Evolutionary conservation across 2,888 invertebrate genomes (phyloP).

Genomic region (Drosophila nr. fundita): DNA sequence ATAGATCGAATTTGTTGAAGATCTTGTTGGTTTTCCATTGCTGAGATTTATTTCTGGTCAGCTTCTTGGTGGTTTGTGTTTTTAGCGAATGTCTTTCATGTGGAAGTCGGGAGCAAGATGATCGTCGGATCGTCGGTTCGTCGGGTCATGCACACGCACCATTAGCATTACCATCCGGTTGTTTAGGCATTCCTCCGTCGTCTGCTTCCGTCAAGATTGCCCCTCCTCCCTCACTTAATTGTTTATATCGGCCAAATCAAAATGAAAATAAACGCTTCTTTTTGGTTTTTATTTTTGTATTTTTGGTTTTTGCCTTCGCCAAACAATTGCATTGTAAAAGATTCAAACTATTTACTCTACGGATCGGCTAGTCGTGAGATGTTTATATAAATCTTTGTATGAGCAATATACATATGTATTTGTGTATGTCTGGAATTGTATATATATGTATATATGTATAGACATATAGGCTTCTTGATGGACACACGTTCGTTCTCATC

Average conservation of each 20-base stretch:
- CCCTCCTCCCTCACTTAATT: slow-evolving; percentile 50
- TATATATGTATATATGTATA: slow-evolving; percentile 13
- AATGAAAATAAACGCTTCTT: slow-evolving; percentile 69
- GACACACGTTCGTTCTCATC: slow-evolving; percentile 34
- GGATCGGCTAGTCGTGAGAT: slow-evolving; percentile 16
- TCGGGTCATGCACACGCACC: slow-evolving; percentile 54
- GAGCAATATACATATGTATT: not conserved
- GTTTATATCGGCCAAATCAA: slow-evolving; percentile 71
- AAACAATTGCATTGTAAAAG: slow-evolving; percentile 64
- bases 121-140: not conserved
- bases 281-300: slow-evolving; percentile 1
- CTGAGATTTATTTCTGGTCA: not conserved
- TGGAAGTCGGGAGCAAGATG: slow-evolving; percentile 24
- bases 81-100: slow-evolving; percentile 54
- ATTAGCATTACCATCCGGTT: slow-evolving; percentile 56
- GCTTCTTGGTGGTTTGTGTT: slow-evolving; percentile 21
- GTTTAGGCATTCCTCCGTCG: slow-evolving; percentile 52
- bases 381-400: slow-evolving; percentile 18
- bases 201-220: slow-evolving; percentile 69
- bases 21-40: not conserved
- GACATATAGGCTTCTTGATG: slow-evolving; percentile 1
- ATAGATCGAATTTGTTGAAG: slow-evolving; percentile 1
- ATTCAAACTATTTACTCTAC: slow-evolving; percentile 15
- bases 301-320: slow-evolving; percentile 7
- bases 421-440: slow-evolving; percentile 7